Evolutionary conservation across 2,888 invertebrate genomes (phyloP).

Genomic region (Drosophila testacea): DNA sequence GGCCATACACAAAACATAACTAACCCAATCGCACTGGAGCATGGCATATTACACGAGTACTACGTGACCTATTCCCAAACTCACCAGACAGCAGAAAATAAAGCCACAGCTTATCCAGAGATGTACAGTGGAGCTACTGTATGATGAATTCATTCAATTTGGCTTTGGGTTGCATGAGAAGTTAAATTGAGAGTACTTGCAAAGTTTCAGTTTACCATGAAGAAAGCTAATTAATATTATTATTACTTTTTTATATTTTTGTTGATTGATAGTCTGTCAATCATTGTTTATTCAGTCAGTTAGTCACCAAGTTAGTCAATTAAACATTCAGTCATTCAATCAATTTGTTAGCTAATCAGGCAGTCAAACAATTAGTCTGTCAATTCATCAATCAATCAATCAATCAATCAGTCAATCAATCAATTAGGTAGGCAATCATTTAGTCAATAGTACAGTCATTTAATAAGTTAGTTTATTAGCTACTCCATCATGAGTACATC

Average conservation of each 20-base stretch:
- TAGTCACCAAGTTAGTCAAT: neutral
- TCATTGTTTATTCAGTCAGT: neutral
- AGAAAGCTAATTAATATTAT: no score
- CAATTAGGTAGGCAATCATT: neutral
- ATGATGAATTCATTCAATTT: neutral
- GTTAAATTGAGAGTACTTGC: neutral
- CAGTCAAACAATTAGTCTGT: neutral
- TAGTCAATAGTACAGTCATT: neutral
- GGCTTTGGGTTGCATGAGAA: neutral
- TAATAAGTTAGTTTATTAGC: neutral
- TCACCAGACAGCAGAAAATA: no score
- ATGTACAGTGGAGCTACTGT: neutral
- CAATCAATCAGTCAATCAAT: neutral
- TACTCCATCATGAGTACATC: no score
- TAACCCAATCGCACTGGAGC: constrained; percentile 44
- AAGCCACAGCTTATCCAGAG: neutral
- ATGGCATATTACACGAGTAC: constrained; percentile 48
- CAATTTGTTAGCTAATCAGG: neutral
- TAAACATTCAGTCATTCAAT: neutral
- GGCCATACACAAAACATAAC: constrained; percentile 39
- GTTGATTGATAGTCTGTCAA: neutral
- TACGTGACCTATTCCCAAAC: constrained; percentile 55
- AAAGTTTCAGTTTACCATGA: neutral
- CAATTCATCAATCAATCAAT: neutral
- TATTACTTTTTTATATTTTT: no score